Evolutionary conservation across 2,888 invertebrate species (phyloP), one percentile per base, ranked within the genome.

Genomic region (Mystacides longicornis): DNA sequence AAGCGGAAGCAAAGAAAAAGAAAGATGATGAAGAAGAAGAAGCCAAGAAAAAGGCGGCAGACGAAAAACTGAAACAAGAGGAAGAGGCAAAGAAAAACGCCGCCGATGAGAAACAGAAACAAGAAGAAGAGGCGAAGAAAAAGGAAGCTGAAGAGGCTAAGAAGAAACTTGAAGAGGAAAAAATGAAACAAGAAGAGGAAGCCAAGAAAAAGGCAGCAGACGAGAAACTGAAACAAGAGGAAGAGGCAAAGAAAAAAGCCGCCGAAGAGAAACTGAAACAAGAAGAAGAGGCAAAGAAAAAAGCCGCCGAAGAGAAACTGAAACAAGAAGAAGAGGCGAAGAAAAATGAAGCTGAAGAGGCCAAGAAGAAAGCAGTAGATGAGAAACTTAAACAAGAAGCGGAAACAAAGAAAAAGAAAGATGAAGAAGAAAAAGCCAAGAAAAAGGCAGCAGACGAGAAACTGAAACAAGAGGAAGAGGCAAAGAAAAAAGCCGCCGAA

Each of bases 281-380:
- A 51, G 52, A 27, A 14, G 23, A 43, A 23, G 63, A 57, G 22
- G 66, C 60, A 21, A 53, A 23, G 43, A 52, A 42, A 23, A 59
- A 60, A 60, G 65, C 62, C n/a, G n/a, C n/a, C 27, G 52, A 56
- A 31, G 42, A 31, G 51, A 50, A 27, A 18, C 18, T 22, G 11
- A 51, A 43, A n/a, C 51, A 22, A 23, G 21, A 53, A 7, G 60
- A 62, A 46, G 49, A 58, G 20, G 57, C 59, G 22, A 50, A 20
- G 37, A 60, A 57, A 51, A 64, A 58, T 16, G 64, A 42, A 57
- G 20, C 61, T 60, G 50, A 60, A 37, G 66, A 64, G 51, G 51
- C 37, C 47, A 2, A 43, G 5, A 62, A 63, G 23, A 62, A 63
- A 20, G 67, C 62, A 19, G 67, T 67, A 52, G 62, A 49, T 54